Base-by-base conservation (phyloP, 2,888 invertebrate genomes). In the Aethes cnicana region DNA sequence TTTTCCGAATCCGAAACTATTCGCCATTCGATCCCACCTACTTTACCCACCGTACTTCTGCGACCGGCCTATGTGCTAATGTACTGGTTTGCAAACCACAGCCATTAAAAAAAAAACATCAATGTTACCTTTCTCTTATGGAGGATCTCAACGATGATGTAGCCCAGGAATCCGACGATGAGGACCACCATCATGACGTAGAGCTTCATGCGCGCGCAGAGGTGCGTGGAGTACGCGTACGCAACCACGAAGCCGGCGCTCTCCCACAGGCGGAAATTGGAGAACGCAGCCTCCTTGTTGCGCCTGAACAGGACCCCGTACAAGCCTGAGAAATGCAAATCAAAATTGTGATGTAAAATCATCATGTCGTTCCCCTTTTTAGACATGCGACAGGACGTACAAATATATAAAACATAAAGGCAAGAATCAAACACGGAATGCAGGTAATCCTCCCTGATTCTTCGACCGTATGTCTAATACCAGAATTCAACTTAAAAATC, bases 241-340 rank as follows among this genome's bases (percentile, higher is more conserved):
- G 96, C 96, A 36, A 96, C 94, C 20, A 97, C 96, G 80, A 97
- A 97, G 1, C 97, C 97, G 2, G 94, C 93, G 44, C 95, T 95
- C 81, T 97, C 97, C 97, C 97, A 97, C 4, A 97, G 91, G 18
- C 96, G 92, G 82, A 94, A 97, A 88, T 97, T 97, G 48, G 96
- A 96, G 91, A 97, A 97, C 1, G 97, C 97, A 0, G 97, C 96
- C 77, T 97, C 97, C 74, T 96, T 96, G 91, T 96, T 96, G 53
- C 95, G 93, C 69, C 95, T 91, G 91, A 96, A 97, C 57, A 96
- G 91, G 9, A 95, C 94, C 44, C 97, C 97, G 73, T 96, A 97
- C 12, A 97, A 89, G 61, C 95, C 96, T 96, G 90, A 46, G 56
- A 55, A 16, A 16, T 4, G 4, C 2, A 16, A 8, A 33, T 7